Base-by-base conservation (phyloP, 2,797 vertebrate species). In the Mus minutoides region DNA sequence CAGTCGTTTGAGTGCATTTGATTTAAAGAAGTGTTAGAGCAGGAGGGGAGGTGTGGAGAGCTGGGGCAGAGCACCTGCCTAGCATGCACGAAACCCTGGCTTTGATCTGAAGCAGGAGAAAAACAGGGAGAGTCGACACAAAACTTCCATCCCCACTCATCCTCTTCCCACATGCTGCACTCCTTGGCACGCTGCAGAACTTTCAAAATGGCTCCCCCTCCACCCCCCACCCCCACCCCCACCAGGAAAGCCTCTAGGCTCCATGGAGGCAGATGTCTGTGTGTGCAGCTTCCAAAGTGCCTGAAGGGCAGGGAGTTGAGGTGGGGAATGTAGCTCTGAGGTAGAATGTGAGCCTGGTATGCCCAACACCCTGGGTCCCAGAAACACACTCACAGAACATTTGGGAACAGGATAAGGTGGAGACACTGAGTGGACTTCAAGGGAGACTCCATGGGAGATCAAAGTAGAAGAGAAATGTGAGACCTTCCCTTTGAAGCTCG, bases 1-100 rank as follows among this genome's bases (percentile, higher is more conserved):
- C n/a, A 64, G 31, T 69, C 89, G 43, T 79, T 92, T 69, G 80
- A 86, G n/a, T 83, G 17, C 71, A 58, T 95, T 95, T 95, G 12
- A 5, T 92, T 84, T 90, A 54, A 92, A 80, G 21, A 40, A 14
- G 1, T 58, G 54, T 56, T 86, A n/a, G 91, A 31, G 40, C n/a
- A n/a, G 78, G 79, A 21, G 40, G 54, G 58, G 12, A n/a, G 49
- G 73, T 40, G 26, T 3, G 4, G 46, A 71, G 64, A 54, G 75
- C 37, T 88, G 37, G 37, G 37, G 60, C 13, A 43, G 52, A 78
- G 75, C 22, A 4, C 58, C 14, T 11, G 43, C 56, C 43, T 64
- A 17, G 11, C 21, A 10, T 5, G 75, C n/a, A 46, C 16, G 16
- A 84, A 56, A 71, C 31, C 34, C 40, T 84, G 31, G n/a, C 6